phyloP scores from a whole-genome alignment of 2,797 vertebrate species.

The Xenops minutus region DNA sequence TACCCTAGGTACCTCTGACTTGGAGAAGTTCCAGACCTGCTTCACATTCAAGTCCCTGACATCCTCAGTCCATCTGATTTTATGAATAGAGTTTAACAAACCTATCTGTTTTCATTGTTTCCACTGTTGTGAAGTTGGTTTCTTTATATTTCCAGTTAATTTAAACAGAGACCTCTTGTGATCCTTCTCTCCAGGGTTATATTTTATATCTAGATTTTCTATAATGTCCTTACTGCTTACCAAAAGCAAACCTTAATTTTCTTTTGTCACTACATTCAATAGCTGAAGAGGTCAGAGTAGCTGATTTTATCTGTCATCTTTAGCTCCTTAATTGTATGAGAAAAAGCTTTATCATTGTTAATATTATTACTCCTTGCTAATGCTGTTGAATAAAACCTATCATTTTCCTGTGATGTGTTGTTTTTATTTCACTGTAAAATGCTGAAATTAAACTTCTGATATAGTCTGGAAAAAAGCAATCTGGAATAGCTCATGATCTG shows the following conservation, averaged over 20 bases:
- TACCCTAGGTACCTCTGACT: neutral
- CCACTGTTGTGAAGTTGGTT: neutral
- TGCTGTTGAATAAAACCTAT: neutral
- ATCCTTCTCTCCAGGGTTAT: neutral
- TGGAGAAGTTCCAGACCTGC: neutral
- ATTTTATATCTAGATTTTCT: neutral
- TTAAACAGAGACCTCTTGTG: neutral
- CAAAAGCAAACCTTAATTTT: neutral
- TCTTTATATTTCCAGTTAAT: neutral
- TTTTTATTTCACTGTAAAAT: constrained; percentile 18
- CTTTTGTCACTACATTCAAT: neutral
- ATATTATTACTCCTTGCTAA: neutral
- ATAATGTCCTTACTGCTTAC: neutral
- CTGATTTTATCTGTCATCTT: constrained; percentile 23
- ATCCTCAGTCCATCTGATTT: neutral
- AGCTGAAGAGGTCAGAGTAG: neutral
- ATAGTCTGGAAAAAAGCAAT: neutral
- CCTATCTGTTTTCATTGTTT: neutral
- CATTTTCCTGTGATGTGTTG: neutral
- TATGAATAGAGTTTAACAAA: neutral
- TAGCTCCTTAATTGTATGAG: neutral
- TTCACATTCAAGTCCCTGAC: neutral
- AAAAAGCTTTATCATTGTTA: constrained; percentile 8
- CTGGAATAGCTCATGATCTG: neutral
- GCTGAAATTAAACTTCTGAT: neutral